Conservation (phyloP, 2,797 vertebrate species). For the Petrocephalus schoutedeni region DNA sequence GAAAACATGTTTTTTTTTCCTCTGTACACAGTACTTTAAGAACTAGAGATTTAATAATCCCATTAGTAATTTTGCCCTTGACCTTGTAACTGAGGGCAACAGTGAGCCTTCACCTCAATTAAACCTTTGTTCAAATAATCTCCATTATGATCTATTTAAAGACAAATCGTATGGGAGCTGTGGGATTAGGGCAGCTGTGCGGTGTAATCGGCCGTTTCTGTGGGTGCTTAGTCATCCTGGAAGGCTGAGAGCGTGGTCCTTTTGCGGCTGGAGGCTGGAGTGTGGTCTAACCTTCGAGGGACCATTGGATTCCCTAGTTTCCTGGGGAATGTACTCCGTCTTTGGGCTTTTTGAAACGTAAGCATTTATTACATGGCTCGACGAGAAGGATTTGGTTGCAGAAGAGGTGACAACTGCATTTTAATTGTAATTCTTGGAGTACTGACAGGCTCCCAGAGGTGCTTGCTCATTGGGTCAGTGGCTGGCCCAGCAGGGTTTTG, state of each 20-base stretch:
- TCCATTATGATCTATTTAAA: not conserved
- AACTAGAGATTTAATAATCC: not conserved
- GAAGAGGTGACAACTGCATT: not conserved
- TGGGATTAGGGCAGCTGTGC: not conserved
- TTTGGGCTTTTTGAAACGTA: not conserved
- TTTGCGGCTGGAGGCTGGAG: not conserved
- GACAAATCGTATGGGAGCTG: not conserved
- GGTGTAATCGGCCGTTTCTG: not conserved
- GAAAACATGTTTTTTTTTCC: not conserved
- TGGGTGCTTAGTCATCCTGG: not conserved
- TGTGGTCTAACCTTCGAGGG: not conserved
- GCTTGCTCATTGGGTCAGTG: not conserved
- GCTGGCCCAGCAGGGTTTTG: not conserved
- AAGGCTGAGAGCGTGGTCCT: not conserved
- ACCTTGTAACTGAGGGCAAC: not conserved
- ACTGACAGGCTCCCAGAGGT: not conserved
- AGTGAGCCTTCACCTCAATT: not conserved
- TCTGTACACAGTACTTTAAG: not conserved
- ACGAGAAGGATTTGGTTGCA: not conserved
- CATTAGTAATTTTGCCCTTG: not conserved
- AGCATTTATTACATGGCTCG: not conserved
- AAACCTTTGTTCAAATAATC: not conserved
- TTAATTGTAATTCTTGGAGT: not conserved
- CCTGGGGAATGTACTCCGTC: not conserved
- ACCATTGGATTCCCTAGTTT: not conserved